Conservation (phyloP, 2,888 invertebrate genomes). For the Thymelicus lineola region DNA sequence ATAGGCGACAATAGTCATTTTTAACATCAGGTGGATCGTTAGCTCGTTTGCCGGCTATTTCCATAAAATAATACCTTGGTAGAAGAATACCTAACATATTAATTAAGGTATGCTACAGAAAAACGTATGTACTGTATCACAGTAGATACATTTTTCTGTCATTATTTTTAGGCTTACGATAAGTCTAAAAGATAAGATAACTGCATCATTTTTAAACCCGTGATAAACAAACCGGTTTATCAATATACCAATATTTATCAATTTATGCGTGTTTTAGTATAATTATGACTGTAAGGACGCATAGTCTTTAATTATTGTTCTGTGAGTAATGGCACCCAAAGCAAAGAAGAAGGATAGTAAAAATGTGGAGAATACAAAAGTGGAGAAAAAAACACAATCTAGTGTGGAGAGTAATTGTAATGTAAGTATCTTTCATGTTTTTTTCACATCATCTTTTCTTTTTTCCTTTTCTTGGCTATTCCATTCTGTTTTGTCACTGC, state of each 20-base stretch:
- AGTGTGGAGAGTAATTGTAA: background rate
- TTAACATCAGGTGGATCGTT: too few relatives aligned
- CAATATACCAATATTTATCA: conserved; percentile 12
- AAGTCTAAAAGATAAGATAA: conserved; percentile 13
- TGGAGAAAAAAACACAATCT: conserved; percentile 1
- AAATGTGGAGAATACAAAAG: conserved; percentile 23
- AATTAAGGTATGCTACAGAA: too few relatives aligned
- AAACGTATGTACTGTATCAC: too few relatives aligned
- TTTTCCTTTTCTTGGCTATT: too few relatives aligned
- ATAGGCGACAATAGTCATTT: too few relatives aligned
- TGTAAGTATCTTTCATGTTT: background rate
- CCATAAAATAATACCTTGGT: too few relatives aligned
- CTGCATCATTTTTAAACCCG: background rate
- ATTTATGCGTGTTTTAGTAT: conserved; percentile 8
- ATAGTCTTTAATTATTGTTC: conserved; percentile 24
- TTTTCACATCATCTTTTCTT: too few relatives aligned
- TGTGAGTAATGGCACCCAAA: conserved; percentile 32
- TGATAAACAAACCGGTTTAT: background rate
- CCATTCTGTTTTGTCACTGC: too few relatives aligned
- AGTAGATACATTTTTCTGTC: too few relatives aligned
- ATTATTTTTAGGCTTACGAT: background rate
- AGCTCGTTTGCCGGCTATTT: too few relatives aligned
- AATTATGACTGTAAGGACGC: conserved; percentile 20
- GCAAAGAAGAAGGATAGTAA: conserved; percentile 29
- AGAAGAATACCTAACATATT: too few relatives aligned